Percentiles rank a stretch among this genome's conserved stretches.
Conservation (phyloP, 2,113 vertebrate genomes). For the Motacilla alba region DNA sequence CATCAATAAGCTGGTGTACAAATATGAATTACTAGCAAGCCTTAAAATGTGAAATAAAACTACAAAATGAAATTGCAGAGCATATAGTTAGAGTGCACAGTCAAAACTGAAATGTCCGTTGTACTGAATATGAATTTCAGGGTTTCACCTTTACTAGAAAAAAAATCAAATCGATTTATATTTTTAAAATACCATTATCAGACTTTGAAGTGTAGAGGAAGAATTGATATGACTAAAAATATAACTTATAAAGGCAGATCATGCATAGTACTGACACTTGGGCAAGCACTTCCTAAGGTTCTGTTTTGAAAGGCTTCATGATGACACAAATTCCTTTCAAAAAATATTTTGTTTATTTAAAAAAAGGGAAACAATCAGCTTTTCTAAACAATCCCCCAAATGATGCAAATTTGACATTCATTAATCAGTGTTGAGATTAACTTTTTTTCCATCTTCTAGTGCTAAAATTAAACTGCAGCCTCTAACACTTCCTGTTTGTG, state of each 20-base stretch:
- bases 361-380: background rate
- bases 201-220: background rate
- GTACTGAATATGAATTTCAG: background rate
- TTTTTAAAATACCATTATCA: background rate
- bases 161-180: background rate
- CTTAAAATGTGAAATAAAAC: background rate
- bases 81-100: background rate
- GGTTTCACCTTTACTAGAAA: background rate
- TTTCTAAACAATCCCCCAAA: background rate
- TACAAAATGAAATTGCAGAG: background rate
- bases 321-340: background rate
- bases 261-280: background rate
- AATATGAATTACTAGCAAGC: background rate
- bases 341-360: background rate
- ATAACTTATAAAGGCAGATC: background rate
- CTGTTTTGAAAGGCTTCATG: background rate
- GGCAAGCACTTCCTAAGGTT: background rate
- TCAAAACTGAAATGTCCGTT: background rate
- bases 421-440: background rate
- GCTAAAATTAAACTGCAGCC: background rate
- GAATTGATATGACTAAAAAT: background rate
- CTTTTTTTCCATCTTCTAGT: background rate
- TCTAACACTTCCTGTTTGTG: background rate
- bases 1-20: background rate
- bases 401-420: background rate